phyloP scores from a whole-genome alignment of 2,797 vertebrate species.

The Lophius americanus region DNA sequence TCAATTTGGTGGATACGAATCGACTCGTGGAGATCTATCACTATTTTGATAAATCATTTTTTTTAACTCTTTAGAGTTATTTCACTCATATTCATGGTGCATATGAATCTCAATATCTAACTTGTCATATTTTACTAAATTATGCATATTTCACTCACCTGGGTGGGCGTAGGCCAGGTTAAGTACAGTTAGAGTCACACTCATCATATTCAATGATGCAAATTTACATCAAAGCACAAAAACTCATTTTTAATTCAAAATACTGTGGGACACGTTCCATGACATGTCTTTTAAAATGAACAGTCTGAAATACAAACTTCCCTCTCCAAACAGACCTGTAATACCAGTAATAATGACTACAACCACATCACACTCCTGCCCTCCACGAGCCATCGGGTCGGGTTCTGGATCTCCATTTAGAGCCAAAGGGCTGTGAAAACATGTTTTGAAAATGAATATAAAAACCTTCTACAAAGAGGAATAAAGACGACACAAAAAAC shows the following conservation, averaged over 20 bases:
- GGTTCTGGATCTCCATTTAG: background rate
- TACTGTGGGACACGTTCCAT: conserved; percentile 5
- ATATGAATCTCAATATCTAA: no score
- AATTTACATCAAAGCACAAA: conserved; percentile 1
- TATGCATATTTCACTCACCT: no score
- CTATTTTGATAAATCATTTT: no score
- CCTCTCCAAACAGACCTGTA: background rate
- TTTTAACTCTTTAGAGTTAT: no score
- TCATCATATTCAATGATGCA: background rate
- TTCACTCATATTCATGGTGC: no score
- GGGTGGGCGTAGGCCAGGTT: no score
- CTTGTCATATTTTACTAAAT: no score
- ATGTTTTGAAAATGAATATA: conserved; percentile 10
- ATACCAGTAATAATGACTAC: background rate
- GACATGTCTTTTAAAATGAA: conserved; percentile 16
- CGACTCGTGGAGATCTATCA: no score
- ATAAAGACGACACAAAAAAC: conserved; percentile 16
- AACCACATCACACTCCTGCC: background rate
- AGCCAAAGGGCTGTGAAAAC: background rate
- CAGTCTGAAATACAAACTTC: conserved; percentile 20
- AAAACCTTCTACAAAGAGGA: background rate
- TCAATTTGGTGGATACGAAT: no score
- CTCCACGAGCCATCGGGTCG: background rate
- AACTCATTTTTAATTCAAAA: conserved; percentile 48
- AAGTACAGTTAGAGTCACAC: background rate